These are phyloP conservation scores for Acanthurus leucopareius DNA, from an alignment of 2,797 vertebrate species.

Conservation along the genomic window DNA sequence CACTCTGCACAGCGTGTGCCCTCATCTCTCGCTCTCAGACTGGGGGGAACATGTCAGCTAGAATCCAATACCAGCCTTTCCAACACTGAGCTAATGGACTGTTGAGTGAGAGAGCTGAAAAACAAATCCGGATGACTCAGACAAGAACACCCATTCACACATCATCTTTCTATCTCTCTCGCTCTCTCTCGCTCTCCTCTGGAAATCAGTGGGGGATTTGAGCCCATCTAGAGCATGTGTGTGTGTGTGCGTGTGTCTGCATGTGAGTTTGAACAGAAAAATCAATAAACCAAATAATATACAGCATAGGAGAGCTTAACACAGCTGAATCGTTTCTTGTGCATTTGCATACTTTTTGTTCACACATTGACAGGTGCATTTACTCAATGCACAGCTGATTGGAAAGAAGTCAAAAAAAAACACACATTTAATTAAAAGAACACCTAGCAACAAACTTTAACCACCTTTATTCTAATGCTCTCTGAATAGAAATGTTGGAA, in stretches of 20 bases:
- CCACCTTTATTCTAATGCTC: slow-evolving; percentile 1
- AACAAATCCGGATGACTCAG: slow-evolving; percentile 80
- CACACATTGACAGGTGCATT: slow-evolving; percentile 18
- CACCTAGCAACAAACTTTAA: slow-evolving; percentile 1
- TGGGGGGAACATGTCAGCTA: slow-evolving; percentile 79
- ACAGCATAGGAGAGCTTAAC: slow-evolving; percentile 26
- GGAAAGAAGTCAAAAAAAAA: slow-evolving; percentile 3
- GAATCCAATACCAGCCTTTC: slow-evolving; percentile 80
- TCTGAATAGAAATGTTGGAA: slow-evolving; percentile 17
- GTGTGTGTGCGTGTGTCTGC: slow-evolving; percentile 42
- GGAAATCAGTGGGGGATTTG: slow-evolving; percentile 51
- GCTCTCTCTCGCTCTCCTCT: slow-evolving; percentile 12
- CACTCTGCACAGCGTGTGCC: slow-evolving; percentile 75
- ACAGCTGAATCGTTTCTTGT: slow-evolving; percentile 30
- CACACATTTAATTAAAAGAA: not conserved
- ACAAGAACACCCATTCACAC: slow-evolving; percentile 79
- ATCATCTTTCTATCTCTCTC: slow-evolving; percentile 64
- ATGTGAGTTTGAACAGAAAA: slow-evolving; percentile 39
- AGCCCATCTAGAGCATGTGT: slow-evolving; percentile 47
- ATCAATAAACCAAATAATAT: slow-evolving; percentile 73
- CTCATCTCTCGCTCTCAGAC: slow-evolving; percentile 79
- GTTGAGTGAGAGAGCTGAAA: slow-evolving; percentile 80
- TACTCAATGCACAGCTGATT: slow-evolving; percentile 18
- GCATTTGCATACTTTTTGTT: slow-evolving; percentile 37
- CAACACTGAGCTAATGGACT: slow-evolving; percentile 83